A percentile compares a stretch with the other conserved stretches of the same genome.
Evolutionary conservation across 2,113 vertebrate species (phyloP).

Genomic region (Cyrtonyx montezumae): DNA sequence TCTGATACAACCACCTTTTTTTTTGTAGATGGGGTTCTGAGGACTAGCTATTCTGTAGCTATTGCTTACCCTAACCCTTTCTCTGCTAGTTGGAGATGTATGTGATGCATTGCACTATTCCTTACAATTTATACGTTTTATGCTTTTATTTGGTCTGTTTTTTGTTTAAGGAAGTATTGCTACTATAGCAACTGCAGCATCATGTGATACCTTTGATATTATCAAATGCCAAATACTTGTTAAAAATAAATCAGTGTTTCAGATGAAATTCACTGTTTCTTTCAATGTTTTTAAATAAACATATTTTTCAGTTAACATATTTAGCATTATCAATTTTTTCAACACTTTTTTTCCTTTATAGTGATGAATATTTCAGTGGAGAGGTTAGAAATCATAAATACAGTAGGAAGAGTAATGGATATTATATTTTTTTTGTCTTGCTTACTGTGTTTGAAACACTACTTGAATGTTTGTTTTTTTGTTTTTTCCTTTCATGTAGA

Average conservation of each 20-base stretch:
- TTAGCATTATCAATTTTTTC: conserved; percentile 3
- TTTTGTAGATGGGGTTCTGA: not conserved
- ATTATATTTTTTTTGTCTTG: not conserved
- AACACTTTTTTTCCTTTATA: not conserved
- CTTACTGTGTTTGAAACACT: conserved; percentile 41
- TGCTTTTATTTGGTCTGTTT: conserved; percentile 70
- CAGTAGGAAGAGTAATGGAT: conserved; percentile 31
- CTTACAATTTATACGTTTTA: conserved; percentile 70
- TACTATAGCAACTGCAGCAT: conserved; percentile 78
- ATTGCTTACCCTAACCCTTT: not conserved
- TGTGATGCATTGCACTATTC: conserved; percentile 40
- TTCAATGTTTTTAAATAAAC: conserved; percentile 48
- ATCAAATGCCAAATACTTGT: conserved; percentile 64
- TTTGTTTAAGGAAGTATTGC: conserved; percentile 73
- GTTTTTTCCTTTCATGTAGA: not conserved
- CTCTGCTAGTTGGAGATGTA: not conserved
- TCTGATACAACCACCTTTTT: not conserved
- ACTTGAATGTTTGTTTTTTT: not conserved
- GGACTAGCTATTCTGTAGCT: not conserved
- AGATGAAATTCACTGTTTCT: not conserved
- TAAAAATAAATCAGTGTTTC: conserved; percentile 48
- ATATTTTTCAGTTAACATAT: not conserved
- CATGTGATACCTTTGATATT: conserved; percentile 67
- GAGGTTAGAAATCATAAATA: conserved; percentile 30
- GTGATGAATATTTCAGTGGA: conserved; percentile 30